Conservation (phyloP, 2,797 vertebrate genomes). For the Danio albolineatus region DNA sequence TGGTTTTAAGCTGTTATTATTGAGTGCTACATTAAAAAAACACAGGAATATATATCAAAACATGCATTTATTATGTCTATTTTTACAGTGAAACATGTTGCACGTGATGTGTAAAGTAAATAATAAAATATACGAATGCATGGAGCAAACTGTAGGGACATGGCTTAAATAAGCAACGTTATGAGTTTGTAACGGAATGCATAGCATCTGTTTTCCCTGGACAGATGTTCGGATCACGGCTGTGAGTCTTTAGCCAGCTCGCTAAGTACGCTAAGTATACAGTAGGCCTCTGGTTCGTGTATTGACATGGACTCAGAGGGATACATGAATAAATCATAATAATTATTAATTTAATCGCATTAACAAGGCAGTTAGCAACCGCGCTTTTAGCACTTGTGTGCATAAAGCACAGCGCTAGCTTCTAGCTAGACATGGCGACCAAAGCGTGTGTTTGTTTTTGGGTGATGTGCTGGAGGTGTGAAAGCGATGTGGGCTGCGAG, state of each 20-base stretch:
- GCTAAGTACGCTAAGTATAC: slow-evolving; percentile 9
- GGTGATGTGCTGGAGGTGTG: not conserved
- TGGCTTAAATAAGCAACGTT: too few species aligned
- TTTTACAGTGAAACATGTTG: not conserved
- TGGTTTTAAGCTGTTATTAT: too few species aligned
- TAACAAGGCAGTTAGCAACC: not conserved
- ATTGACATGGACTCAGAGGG: not conserved
- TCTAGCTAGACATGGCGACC: slow-evolving; percentile 19
- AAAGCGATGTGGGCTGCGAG: not conserved
- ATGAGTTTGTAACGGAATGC: slow-evolving; percentile 36
- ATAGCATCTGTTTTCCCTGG: not conserved
- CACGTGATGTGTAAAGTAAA: not conserved
- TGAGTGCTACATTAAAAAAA: not conserved
- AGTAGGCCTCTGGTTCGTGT: not conserved
- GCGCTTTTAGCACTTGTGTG: not conserved
- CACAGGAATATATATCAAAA: not conserved
- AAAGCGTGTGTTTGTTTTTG: slow-evolving; percentile 11
- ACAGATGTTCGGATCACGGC: slow-evolving; percentile 45
- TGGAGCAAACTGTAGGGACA: not conserved
- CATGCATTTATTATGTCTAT: not conserved
- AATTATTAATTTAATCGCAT: not conserved
- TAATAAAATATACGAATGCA: not conserved
- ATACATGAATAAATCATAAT: not conserved
- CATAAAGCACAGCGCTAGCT: not conserved
- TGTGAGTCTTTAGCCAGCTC: slow-evolving; percentile 12